Base-by-base conservation (phyloP, 2,113 vertebrate species). In the Cyprinodon variegatus region DNA sequence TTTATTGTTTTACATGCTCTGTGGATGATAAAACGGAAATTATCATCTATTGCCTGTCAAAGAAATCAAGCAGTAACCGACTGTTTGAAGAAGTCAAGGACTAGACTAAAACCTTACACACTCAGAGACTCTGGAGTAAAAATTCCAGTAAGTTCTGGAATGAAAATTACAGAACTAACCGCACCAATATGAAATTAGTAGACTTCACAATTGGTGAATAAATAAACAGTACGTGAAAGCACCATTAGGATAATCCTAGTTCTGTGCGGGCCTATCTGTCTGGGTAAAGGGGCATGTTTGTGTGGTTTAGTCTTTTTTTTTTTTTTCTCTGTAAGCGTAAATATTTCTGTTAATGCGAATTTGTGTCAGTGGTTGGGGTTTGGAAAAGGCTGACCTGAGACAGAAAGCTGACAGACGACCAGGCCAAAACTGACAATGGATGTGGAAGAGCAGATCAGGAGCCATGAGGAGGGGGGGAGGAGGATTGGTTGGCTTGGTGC, bases 361-460 rank as follows among this genome's bases (percentile, higher is more conserved):
- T 61, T 80, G 46, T 57, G 61, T 50, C 29, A 48, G 80, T 74
- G 74, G 72, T 71, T 76, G 45, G 78, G 68, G 78, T 78, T 61
- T 48, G 15, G 70, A 37, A 38, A 77, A 73, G 43, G 65, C 40
- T 85, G 83, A 87, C 84, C 86, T 86, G 82, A 88, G 87, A 88
- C 81, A 86, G 83, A 92, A 73, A 85, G 61, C 76, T 68, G 89
- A 83, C 90, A 93, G 88, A 91, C 87, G 76, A 82, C 78, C 57
- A 57, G 83, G 83, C 87, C 61, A 57, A 67, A 64, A 84, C 84
- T 92, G 90, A 94, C 91, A 93, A 92, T 91, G 87, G 84, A 82
- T 78, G 83, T 89, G 84, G 67, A 81, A 78, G 82, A 81, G 76
- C 60, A 68, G 72, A 75, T 59, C 53, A 68, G 70, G 22, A 41